phyloP scores from a whole-genome alignment of 2,797 vertebrate genomes.

The Hemitrygon akajei region DNA sequence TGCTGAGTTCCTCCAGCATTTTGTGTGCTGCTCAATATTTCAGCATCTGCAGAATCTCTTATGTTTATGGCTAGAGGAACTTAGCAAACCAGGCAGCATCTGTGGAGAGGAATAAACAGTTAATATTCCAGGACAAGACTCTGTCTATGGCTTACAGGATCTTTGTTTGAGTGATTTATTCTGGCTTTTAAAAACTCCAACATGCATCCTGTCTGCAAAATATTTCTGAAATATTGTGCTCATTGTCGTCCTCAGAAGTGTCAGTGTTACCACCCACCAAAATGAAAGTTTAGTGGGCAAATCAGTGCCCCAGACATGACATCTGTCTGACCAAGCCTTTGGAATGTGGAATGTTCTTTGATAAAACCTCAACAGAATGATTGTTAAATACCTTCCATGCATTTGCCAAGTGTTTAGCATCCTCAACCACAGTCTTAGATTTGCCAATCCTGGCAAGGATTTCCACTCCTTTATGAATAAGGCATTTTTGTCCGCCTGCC shows the following conservation, averaged over 20 bases:
- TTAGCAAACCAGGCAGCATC: too few species aligned
- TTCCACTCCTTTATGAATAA: conserved; percentile 30
- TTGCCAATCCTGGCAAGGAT: conserved; percentile 22
- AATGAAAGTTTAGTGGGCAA: not conserved
- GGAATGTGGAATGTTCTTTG: not conserved
- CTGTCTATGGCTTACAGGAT: too few species aligned
- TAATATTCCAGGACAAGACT: too few species aligned
- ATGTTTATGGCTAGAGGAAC: too few species aligned
- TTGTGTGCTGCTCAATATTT: too few species aligned
- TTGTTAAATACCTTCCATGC: conserved; percentile 10
- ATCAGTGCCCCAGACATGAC: not conserved
- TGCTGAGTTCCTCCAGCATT: too few species aligned
- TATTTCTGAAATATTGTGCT: not conserved
- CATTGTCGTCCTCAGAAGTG: not conserved
- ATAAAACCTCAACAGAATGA: not conserved
- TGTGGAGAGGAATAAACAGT: too few species aligned
- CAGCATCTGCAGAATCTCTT: too few species aligned
- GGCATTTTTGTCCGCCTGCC: conserved; percentile 22
- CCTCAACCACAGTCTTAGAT: conserved; percentile 31
- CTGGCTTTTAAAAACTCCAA: not conserved
- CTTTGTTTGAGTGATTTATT: not conserved
- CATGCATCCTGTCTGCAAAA: not conserved
- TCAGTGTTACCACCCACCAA: not conserved
- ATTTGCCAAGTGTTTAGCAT: conserved; percentile 7
- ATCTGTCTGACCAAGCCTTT: not conserved